phyloP scores from a whole-genome alignment of 2,888 invertebrate genomes.

The Andrena praecox region DNA sequence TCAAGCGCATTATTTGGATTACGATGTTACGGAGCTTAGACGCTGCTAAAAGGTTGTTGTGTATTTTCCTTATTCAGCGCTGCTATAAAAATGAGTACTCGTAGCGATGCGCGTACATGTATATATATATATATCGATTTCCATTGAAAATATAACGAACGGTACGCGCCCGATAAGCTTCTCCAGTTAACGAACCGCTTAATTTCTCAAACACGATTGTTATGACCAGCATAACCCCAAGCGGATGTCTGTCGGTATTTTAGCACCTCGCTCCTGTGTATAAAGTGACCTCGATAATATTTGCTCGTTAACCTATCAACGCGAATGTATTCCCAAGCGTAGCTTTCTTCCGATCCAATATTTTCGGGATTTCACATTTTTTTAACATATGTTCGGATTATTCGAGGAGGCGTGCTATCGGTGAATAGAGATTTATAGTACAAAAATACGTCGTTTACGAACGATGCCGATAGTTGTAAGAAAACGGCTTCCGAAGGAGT shows the following conservation, averaged over 20 bases:
- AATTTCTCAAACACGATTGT: slow-evolving; percentile 24
- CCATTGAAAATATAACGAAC: slow-evolving; percentile 11
- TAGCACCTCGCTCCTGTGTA: slow-evolving; percentile 16
- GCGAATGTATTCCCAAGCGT: background rate
- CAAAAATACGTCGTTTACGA: slow-evolving; percentile 70
- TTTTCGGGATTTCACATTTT: slow-evolving; percentile 26
- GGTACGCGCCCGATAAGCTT: slow-evolving; percentile 7
- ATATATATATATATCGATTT: slow-evolving; percentile 22
- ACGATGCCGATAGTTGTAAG: slow-evolving; percentile 58
- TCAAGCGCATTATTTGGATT: slow-evolving; percentile 57
- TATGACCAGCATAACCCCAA: slow-evolving; percentile 38
- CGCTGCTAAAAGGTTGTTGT: slow-evolving; percentile 48
- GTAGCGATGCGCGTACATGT: background rate
- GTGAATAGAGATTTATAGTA: slow-evolving; percentile 8
- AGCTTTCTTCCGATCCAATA: slow-evolving; percentile 9
- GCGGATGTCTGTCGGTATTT: slow-evolving; percentile 21
- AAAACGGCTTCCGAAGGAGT: slow-evolving; percentile 63
- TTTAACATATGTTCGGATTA: slow-evolving; percentile 6
- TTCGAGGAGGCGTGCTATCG: slow-evolving; percentile 16
- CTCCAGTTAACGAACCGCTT: slow-evolving; percentile 23
- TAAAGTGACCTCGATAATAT: slow-evolving; percentile 28
- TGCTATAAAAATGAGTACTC: slow-evolving; percentile 23
- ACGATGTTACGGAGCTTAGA: slow-evolving; percentile 67
- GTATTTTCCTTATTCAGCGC: slow-evolving; percentile 21
- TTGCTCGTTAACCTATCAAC: background rate